A percentile compares a stretch with the other conserved stretches of the same genome.
Evolutionary conservation across 1,140 invertebrate genomes (phyloP).

Genomic region (Oncopeltus fasciatus): DNA sequence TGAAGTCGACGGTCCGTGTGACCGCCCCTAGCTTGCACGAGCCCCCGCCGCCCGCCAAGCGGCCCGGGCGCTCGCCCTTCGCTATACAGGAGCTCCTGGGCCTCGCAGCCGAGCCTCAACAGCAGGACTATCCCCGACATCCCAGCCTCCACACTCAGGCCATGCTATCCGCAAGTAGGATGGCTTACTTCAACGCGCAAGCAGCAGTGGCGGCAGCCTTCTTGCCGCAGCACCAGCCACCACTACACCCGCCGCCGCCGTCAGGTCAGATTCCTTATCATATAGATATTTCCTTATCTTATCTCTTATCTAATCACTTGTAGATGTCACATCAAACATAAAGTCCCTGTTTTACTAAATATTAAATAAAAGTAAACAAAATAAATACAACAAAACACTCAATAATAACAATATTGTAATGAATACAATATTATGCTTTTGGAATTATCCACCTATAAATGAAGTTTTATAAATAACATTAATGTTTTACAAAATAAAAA

Average conservation of each 20-base stretch:
- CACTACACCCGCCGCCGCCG: conserved; percentile 11
- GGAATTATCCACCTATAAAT: too few species aligned
- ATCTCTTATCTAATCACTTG: too few species aligned
- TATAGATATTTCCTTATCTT: too few species aligned
- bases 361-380: too few species aligned
- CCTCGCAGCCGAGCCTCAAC: conserved; percentile 35
- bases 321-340: too few species aligned
- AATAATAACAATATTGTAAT: too few species aligned
- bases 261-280: too few species aligned
- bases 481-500: too few species aligned
- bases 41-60: conserved; percentile 22
- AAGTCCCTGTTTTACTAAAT: too few species aligned
- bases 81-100: conserved; percentile 82
- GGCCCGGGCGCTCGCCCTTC: conserved; percentile 76
- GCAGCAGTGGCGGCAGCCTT: conserved; percentile 76
- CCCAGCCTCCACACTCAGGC: conserved; percentile 39
- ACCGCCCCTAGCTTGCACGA: conserved; percentile 14
- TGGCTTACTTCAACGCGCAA: conserved; percentile 76
- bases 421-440: too few species aligned
- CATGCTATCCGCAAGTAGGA: conserved; percentile 45
- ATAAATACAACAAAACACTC: too few species aligned
- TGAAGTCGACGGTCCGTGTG: conserved; percentile 15
- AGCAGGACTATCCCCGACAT: conserved; percentile 30
- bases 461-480: too few species aligned
- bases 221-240: conserved; percentile 39